Percentiles rank a stretch among this genome's conserved stretches.
Evolutionary conservation across 2,888 invertebrate species (phyloP).

Genomic region (Emmelina monodactyla): DNA sequence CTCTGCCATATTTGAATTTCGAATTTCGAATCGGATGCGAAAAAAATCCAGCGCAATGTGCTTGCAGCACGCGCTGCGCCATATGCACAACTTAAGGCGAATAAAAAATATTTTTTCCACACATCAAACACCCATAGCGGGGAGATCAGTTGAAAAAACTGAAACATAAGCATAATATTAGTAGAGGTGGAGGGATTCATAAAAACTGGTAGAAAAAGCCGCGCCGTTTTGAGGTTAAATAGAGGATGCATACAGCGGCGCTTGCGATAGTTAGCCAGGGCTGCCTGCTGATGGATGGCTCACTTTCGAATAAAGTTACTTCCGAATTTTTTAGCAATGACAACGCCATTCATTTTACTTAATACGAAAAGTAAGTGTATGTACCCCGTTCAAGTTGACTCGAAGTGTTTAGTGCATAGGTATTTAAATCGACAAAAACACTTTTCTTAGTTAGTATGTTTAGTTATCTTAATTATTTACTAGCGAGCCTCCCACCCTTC

Average conservation of each 20-base stretch:
- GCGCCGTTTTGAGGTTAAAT: slow-evolving; percentile 50
- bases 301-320: too few relatives aligned
- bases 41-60: slow-evolving; percentile 61
- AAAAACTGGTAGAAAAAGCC: slow-evolving; percentile 48
- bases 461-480: too few relatives aligned
- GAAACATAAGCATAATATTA: slow-evolving; percentile 64
- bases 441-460: too few relatives aligned
- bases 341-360: too few relatives aligned
- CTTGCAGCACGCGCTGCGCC: slow-evolving; percentile 50
- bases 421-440: too few relatives aligned
- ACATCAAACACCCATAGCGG: slow-evolving; percentile 45
- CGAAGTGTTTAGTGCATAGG: too few relatives aligned
- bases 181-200: slow-evolving; percentile 37
- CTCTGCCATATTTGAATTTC: slow-evolving; percentile 40
- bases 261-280: slow-evolving; percentile 24
- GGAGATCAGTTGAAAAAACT: slow-evolving; percentile 47
- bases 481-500: too few relatives aligned
- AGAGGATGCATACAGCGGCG: slow-evolving; percentile 34
- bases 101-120: slow-evolving; percentile 43
- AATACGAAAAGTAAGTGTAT: too few relatives aligned
- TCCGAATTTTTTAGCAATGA: too few relatives aligned
- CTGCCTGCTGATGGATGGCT: slow-evolving; percentile 10
- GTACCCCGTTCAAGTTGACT: too few relatives aligned
- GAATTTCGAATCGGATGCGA: slow-evolving; percentile 61
- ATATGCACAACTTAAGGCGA: slow-evolving; percentile 32